These are phyloP conservation scores for Acromyrmex charruanus DNA, from an alignment of 1,140 invertebrate species.

Conservation along the genomic window DNA sequence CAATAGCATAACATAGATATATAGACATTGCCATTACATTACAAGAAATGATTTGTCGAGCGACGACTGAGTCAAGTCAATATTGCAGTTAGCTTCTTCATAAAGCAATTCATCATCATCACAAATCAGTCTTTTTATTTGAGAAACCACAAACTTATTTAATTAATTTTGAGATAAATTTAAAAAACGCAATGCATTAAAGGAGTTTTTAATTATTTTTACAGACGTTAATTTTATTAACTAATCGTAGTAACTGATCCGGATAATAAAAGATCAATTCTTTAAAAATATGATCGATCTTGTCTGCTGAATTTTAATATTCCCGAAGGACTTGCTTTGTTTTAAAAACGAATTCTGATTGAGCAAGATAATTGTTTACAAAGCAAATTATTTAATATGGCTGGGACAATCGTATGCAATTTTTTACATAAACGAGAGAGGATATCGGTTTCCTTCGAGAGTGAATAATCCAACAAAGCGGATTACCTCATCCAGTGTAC, in stretches of 20 bases:
- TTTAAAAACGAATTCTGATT: not conserved
- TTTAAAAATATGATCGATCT: not conserved
- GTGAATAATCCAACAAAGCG: conserved; percentile 27
- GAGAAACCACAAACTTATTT: not conserved
- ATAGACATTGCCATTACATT: not conserved
- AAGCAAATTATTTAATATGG: not conserved
- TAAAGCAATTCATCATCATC: not conserved
- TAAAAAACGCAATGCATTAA: not conserved
- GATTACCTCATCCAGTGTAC: conserved; percentile 67
- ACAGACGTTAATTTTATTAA: not conserved
- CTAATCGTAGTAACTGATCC: not conserved
- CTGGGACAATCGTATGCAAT: not conserved
- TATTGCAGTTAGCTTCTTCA: not conserved
- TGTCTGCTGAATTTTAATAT: not conserved
- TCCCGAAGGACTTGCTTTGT: not conserved
- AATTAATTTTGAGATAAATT: not conserved
- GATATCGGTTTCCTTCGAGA: not conserved
- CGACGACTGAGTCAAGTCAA: conserved; percentile 10
- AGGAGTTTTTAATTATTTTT: not conserved
- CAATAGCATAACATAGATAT: conserved; percentile 49
- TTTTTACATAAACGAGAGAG: not conserved
- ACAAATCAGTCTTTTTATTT: not conserved
- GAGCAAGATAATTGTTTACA: not conserved
- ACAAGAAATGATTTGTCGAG: not conserved
- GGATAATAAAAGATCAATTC: not conserved